Evolutionary conservation across 2,797 vertebrate genomes (phyloP), one percentile per base, ranked within the genome.

Genomic region (Hoplostethus atlanticus): DNA sequence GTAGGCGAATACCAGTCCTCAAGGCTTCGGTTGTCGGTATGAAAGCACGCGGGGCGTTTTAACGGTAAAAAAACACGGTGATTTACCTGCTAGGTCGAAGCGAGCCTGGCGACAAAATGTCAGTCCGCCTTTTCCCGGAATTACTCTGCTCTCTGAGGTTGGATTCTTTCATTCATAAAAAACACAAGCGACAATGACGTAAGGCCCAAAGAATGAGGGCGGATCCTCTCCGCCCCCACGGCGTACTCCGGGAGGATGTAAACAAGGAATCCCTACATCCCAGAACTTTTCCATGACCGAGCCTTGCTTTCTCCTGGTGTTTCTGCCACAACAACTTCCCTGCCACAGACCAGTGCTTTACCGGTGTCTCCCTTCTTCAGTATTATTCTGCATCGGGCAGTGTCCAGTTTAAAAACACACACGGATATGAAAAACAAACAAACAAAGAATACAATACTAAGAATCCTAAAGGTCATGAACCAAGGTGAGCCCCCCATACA

Each of bases 91-190:
- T 81, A 73, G 13, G 62, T 78, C 82, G 87, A 93, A 81, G 87
- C 87, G 59, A 90, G 80, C 87, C 84, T 52, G 89, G 93, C 89
- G 90, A 93, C 92, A 93, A 92, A 92, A 94, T 92, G 93, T 94
- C 92, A 93, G 92, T 94, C 94, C 95, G 95, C 95, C 95, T 95
- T 96, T 98, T 97, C 96, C 96, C 94, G 95, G 96, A 98, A 98
- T 99, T 97, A 97, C 97, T 97, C 96, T 95, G 94, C 86, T 89
- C 85, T 89, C 85, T 91, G 92, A 92, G 92, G 87, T 86, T 95
- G 95, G 96, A 97, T 97, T 97, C 96, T 97, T 97, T 98, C 98
- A 98, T 99, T 98, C 97, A 99, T 97, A 98, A 99, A 96, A 99
- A 98, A 98, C 95, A 96, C 94, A 94, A 87, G 95, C 96, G 95